Percentiles rank a stretch among this genome's conserved stretches.
phyloP scores from a whole-genome alignment of 2,113 vertebrate genomes.

The Chaetura pelagica region DNA sequence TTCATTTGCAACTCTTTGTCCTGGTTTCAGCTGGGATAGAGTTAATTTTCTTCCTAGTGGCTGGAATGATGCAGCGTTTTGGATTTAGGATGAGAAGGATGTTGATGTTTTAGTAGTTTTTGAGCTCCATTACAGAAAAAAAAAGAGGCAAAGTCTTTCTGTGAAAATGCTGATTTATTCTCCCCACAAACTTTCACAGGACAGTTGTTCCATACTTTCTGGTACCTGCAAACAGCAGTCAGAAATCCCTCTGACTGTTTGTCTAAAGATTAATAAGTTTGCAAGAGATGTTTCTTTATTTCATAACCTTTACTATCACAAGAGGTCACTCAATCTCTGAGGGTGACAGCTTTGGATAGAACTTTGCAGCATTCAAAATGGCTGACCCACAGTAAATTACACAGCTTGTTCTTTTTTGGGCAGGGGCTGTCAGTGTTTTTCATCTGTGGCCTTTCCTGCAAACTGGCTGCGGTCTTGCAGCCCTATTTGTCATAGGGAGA shows the following conservation, averaged over 20 bases:
- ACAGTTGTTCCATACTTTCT: background rate
- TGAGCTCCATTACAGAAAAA: background rate
- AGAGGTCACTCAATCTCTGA: constrained; percentile 11
- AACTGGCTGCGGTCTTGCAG: background rate
- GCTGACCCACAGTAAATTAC: background rate
- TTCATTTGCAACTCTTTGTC: constrained; percentile 34
- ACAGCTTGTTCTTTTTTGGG: background rate
- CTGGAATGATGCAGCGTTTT: no score
- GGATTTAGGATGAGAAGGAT: no score
- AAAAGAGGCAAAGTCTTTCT: background rate
- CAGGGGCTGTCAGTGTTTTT: constrained; percentile 37
- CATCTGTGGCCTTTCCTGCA: background rate
- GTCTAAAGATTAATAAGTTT: constrained; percentile 19
- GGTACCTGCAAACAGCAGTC: background rate
- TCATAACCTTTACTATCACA: constrained; percentile 9
- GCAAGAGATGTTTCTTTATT: constrained; percentile 12
- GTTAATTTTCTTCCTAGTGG: no score
- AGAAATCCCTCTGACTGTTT: background rate
- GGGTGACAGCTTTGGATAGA: constrained; percentile 34
- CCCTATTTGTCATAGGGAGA: background rate
- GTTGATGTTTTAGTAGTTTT: no score
- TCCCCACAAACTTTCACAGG: background rate
- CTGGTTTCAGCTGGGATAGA: no score
- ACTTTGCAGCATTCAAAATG: background rate
- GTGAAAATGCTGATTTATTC: background rate